Evolutionary conservation across 2,797 vertebrate species (phyloP).

Genomic region (Luscinia luscinia): DNA sequence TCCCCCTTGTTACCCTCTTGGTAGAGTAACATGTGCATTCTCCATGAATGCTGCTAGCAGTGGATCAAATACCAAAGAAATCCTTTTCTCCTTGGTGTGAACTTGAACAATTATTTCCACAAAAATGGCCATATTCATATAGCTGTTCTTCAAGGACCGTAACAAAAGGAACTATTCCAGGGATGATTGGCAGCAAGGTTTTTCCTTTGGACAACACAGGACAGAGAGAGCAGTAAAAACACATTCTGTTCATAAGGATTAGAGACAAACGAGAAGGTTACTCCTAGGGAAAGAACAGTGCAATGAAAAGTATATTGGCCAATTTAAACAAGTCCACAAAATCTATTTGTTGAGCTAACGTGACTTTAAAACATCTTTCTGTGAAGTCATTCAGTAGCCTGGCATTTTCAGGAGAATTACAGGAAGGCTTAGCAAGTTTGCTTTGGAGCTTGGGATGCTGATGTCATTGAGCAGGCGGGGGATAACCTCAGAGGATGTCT

Average conservation of each 20-base stretch:
- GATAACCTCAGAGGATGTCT: background rate
- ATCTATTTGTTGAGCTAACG: background rate
- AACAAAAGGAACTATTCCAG: background rate
- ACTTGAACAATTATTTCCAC: background rate
- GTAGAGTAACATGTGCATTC: fast-evolving
- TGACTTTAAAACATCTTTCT: background rate
- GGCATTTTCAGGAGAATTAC: background rate
- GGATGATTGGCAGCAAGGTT: background rate
- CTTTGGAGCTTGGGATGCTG: conserved; percentile 6
- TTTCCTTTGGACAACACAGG: background rate
- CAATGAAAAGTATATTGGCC: background rate
- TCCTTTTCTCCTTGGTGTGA: background rate
- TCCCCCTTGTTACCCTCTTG: background rate
- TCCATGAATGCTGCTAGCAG: fast-evolving
- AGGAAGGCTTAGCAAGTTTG: conserved; percentile 6
- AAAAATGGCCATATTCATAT: background rate
- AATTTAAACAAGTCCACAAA: background rate
- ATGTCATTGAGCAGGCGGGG: background rate
- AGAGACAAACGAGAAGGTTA: background rate
- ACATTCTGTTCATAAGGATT: background rate
- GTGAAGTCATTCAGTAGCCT: background rate
- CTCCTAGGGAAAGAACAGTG: background rate
- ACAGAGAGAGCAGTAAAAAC: background rate
- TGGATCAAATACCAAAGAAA: background rate
- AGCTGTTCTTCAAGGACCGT: background rate